Conservation (phyloP, 2,797 vertebrate species). For the Sciurus carolinensis region DNA sequence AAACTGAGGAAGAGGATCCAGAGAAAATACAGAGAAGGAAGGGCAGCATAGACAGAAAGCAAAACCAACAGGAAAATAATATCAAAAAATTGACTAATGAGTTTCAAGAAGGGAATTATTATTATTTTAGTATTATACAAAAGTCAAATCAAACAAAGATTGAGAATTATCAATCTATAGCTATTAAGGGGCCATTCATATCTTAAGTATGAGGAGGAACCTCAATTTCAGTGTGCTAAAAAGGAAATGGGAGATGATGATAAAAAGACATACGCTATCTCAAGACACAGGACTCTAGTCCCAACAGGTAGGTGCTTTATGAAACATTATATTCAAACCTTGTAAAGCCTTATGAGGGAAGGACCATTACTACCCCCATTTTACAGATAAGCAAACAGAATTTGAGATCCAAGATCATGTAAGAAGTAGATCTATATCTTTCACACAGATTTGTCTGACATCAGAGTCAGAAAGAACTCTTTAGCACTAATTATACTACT, state of each 20-base stretch:
- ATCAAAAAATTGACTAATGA: neutral
- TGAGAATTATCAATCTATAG: slow-evolving; percentile 1
- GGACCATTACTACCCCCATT: slow-evolving; percentile 8
- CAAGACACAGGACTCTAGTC: neutral
- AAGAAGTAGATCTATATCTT: neutral
- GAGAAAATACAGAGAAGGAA: neutral
- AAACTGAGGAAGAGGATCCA: neutral
- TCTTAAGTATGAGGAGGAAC: neutral
- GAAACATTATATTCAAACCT: neutral
- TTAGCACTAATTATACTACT: neutral
- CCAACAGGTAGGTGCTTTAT: neutral
- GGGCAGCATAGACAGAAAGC: neutral
- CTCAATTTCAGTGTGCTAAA: neutral
- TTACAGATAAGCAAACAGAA: slow-evolving; percentile 18
- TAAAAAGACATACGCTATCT: neutral
- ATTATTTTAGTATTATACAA: neutral
- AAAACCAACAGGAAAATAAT: neutral
- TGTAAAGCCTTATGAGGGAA: neutral
- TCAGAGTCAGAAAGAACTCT: slow-evolving; percentile 17
- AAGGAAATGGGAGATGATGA: neutral
- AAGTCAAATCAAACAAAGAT: neutral
- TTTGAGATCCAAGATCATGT: neutral
- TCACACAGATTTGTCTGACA: neutral
- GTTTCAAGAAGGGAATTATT: neutral
- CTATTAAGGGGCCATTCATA: neutral